Percentiles rank a stretch among this genome's conserved stretches.
phyloP scores from a whole-genome alignment of 2,888 invertebrate genomes.

The Strigamia transsilvanica region DNA sequence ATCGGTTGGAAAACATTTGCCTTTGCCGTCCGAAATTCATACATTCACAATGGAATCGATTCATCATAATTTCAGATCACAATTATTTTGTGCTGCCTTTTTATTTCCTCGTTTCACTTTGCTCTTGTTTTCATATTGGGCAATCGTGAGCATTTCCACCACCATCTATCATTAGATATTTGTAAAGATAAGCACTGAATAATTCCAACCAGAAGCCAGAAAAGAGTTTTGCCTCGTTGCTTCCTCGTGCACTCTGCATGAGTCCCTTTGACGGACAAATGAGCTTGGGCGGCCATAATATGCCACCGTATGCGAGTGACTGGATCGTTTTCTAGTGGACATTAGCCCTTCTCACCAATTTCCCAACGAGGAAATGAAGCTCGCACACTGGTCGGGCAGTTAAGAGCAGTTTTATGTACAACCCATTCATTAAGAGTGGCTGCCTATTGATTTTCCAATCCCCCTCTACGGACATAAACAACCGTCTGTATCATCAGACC shows the following conservation, averaged over 20 bases:
- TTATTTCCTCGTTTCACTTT: neutral
- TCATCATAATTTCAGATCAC: neutral
- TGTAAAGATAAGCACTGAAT: neutral
- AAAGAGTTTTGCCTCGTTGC: slow-evolving; percentile 1
- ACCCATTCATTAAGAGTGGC: slow-evolving; percentile 10
- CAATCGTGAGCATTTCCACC: neutral
- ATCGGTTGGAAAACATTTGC: too few relatives aligned
- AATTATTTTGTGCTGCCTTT: neutral
- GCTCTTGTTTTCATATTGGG: neutral
- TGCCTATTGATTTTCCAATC: neutral
- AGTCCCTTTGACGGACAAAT: slow-evolving; percentile 10
- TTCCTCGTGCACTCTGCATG: slow-evolving; percentile 20
- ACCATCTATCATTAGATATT: neutral
- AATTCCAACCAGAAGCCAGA: neutral
- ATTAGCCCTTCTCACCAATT: neutral
- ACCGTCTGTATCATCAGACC: neutral
- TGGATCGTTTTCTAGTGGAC: neutral
- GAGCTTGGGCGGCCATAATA: neutral
- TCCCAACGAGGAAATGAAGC: neutral
- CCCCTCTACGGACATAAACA: neutral
- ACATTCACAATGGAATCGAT: neutral
- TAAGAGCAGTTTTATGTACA: neutral
- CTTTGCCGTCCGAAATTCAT: too few relatives aligned
- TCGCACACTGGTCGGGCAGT: neutral
- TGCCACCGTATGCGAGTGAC: neutral